A percentile compares a stretch with the other conserved stretches of the same genome.
These are phyloP conservation scores for Suricata suricatta DNA, from an alignment of 2,113 vertebrate species.

Conservation along the genomic window DNA sequence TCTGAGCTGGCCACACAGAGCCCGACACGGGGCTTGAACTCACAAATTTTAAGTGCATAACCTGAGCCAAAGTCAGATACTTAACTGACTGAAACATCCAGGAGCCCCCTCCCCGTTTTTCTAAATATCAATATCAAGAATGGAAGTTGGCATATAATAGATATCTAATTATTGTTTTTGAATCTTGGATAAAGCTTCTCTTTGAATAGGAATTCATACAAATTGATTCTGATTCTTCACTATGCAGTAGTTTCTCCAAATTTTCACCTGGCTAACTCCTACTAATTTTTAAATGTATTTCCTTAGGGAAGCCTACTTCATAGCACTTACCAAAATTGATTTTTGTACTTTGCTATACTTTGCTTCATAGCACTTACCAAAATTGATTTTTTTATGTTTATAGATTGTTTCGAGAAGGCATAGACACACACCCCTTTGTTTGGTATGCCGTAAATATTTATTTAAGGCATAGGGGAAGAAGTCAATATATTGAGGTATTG, in stretches of 20 bases:
- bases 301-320: neutral
- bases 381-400: neutral
- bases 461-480: neutral
- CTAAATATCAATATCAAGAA: neutral
- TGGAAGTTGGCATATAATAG: neutral
- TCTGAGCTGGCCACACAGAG: too few species aligned
- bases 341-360: too few species aligned
- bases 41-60: too few species aligned
- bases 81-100: too few species aligned
- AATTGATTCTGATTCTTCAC: neutral
- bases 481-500: neutral
- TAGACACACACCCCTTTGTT: rapidly evolving
- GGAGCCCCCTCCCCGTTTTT: too few species aligned
- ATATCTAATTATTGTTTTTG: neutral
- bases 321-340: neutral
- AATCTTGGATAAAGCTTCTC: neutral
- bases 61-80: too few species aligned
- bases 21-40: too few species aligned
- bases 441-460: neutral
- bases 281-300: neutral
- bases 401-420: neutral
- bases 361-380: neutral
- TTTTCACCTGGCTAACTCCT: neutral
- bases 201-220: neutral
- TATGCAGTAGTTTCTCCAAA: neutral